Percentiles rank a stretch among this genome's conserved stretches.
Conservation (phyloP, 2,113 vertebrate species). For the Forbesichthys papilliferus region DNA sequence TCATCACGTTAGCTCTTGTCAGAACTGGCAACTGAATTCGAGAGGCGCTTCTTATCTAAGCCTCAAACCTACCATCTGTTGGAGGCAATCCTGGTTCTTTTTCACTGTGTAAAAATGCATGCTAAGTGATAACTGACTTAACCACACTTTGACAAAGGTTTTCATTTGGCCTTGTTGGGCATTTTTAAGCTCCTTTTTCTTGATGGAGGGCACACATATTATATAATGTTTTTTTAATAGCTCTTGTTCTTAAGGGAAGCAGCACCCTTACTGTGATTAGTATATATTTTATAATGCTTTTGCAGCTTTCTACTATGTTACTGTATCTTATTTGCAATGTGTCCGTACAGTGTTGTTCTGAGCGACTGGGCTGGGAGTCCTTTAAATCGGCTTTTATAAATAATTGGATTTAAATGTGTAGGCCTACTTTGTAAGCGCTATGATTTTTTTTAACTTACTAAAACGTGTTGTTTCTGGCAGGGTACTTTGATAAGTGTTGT, state of each 20-base stretch:
- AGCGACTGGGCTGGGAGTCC: too few species aligned
- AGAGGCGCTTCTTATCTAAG: slow-evolving; percentile 39
- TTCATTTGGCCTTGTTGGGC: slow-evolving; percentile 7
- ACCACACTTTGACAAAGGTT: slow-evolving; percentile 17
- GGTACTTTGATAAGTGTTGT: too few species aligned
- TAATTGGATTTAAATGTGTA: too few species aligned
- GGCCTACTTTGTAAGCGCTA: too few species aligned
- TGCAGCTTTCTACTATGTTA: neutral
- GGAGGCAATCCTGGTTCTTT: slow-evolving; percentile 30
- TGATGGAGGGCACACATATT: slow-evolving; percentile 7
- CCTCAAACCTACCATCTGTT: slow-evolving; percentile 31
- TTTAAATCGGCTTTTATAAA: too few species aligned
- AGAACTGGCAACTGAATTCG: slow-evolving; percentile 34
- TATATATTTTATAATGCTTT: slow-evolving; percentile 8
- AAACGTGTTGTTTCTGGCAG: too few species aligned
- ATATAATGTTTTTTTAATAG: neutral
- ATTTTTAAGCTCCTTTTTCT: slow-evolving; percentile 19
- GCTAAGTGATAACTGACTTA: slow-evolving; percentile 20
- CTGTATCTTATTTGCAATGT: too few species aligned
- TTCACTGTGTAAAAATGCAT: slow-evolving; percentile 26
- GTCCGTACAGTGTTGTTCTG: too few species aligned
- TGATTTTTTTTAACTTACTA: too few species aligned
- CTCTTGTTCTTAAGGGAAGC: neutral
- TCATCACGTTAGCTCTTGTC: slow-evolving; percentile 32
- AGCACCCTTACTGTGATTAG: neutral